Evolutionary conservation across 2,797 vertebrate species (phyloP).

Genomic region (Danio tinwini): DNA sequence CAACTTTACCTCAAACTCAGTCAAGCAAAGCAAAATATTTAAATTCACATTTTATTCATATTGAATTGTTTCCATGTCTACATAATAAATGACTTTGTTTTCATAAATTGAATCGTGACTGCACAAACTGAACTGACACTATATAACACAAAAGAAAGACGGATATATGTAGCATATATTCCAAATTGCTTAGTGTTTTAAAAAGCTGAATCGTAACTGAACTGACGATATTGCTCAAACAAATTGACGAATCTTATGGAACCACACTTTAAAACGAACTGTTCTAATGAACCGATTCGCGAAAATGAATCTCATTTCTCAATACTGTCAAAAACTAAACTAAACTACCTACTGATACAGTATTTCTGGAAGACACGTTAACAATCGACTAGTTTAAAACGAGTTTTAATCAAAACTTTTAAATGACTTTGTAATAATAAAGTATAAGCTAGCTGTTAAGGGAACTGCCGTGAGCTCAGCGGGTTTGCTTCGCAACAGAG

Average conservation of each 20-base stretch:
- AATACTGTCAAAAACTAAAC: not conserved
- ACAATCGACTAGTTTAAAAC: not conserved
- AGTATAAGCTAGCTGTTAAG: not conserved
- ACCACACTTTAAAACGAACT: not conserved
- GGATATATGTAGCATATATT: not conserved
- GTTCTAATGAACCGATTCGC: not conserved
- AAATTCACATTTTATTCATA: too few species aligned
- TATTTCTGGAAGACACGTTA: not conserved
- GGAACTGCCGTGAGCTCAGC: not conserved
- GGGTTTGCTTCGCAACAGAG: constrained; percentile 36
- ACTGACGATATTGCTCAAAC: not conserved
- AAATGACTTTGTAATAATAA: not conserved
- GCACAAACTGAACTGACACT: too few species aligned
- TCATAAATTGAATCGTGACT: too few species aligned
- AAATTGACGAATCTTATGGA: not conserved
- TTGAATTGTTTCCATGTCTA: too few species aligned
- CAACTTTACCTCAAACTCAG: too few species aligned
- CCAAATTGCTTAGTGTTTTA: too few species aligned
- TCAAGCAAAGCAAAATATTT: too few species aligned
- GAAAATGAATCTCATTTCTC: not conserved
- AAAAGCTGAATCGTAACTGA: too few species aligned
- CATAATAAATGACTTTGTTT: too few species aligned
- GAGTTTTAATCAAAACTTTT: not conserved
- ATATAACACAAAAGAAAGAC: too few species aligned
- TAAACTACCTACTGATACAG: not conserved